These are phyloP conservation scores for Acrobasis repandana DNA, from an alignment of 2,888 invertebrate species.

Conservation along the genomic window DNA sequence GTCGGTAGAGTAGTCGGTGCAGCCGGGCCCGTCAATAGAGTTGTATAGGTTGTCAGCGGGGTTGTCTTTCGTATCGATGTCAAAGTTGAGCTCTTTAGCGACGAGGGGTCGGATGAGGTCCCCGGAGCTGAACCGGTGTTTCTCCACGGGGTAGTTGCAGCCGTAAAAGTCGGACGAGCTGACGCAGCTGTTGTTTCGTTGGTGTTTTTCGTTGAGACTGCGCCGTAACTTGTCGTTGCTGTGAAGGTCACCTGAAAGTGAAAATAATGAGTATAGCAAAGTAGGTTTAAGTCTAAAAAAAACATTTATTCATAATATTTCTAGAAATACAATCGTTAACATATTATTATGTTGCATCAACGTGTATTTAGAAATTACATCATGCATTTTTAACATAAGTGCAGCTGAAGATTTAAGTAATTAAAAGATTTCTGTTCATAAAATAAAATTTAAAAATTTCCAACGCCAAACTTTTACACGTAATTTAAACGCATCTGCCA, in stretches of 20 bases:
- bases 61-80: constrained; percentile 62
- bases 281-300: too few species aligned
- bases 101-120: constrained; percentile 74
- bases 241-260: constrained; percentile 70
- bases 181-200: constrained; percentile 79
- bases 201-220: constrained; percentile 78
- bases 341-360: too few species aligned
- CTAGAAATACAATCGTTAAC: too few species aligned
- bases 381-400: too few species aligned
- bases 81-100: constrained; percentile 71
- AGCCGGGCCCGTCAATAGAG: constrained; percentile 65
- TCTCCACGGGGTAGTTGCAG: constrained; percentile 79
- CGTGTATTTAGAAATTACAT: too few species aligned
- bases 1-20: constrained; percentile 63
- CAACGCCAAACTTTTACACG: too few species aligned
- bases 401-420: too few species aligned
- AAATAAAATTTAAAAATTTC: too few species aligned
- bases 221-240: constrained; percentile 74
- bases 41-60: constrained; percentile 67
- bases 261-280: not conserved
- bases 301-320: too few species aligned
- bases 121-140: constrained; percentile 77
- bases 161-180: constrained; percentile 81
- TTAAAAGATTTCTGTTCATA: too few species aligned
- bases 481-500: too few species aligned